Conservation (phyloP, 2,797 vertebrate species). For the Diplodus puntazzo region DNA sequence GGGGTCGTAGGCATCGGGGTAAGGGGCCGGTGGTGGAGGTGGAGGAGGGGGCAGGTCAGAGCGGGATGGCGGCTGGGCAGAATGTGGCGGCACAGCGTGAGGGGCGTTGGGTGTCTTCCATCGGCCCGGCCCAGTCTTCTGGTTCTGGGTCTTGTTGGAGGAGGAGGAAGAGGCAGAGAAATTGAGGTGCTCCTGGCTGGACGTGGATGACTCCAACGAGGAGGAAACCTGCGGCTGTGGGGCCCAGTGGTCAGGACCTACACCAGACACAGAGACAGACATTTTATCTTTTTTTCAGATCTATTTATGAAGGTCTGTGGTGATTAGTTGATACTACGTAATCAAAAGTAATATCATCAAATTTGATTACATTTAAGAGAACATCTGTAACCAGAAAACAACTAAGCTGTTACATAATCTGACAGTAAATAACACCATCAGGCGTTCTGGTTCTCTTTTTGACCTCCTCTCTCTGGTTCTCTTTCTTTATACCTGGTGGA, state of each 20-base stretch:
- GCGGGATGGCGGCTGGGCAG: constrained; percentile 71
- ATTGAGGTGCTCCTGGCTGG: constrained; percentile 97
- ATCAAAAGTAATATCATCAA: background rate
- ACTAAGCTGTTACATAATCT: constrained; percentile 17
- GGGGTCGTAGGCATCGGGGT: constrained; percentile 70
- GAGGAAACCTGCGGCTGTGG: constrained; percentile 88
- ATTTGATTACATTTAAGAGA: constrained; percentile 15
- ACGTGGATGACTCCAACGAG: constrained; percentile 93
- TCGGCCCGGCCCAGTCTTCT: constrained; percentile 94
- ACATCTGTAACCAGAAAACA: constrained; percentile 18
- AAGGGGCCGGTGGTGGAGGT: constrained; percentile 74
- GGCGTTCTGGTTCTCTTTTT: too few relatives aligned
- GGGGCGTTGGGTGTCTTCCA: constrained; percentile 94
- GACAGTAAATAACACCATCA: background rate
- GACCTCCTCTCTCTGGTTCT: background rate
- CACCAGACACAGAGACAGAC: constrained; percentile 9
- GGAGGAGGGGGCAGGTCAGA: constrained; percentile 81
- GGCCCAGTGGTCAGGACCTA: constrained; percentile 80
- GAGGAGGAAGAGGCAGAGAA: constrained; percentile 88
- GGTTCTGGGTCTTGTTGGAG: constrained; percentile 87
- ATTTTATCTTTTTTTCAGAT: background rate
- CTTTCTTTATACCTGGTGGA: constrained; percentile 55
- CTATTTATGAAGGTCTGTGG: background rate
- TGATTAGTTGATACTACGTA: constrained; percentile 8
- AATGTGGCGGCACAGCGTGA: constrained; percentile 66